Conservation (phyloP, 2,888 invertebrate genomes). For the Podabrus alpinus region DNA sequence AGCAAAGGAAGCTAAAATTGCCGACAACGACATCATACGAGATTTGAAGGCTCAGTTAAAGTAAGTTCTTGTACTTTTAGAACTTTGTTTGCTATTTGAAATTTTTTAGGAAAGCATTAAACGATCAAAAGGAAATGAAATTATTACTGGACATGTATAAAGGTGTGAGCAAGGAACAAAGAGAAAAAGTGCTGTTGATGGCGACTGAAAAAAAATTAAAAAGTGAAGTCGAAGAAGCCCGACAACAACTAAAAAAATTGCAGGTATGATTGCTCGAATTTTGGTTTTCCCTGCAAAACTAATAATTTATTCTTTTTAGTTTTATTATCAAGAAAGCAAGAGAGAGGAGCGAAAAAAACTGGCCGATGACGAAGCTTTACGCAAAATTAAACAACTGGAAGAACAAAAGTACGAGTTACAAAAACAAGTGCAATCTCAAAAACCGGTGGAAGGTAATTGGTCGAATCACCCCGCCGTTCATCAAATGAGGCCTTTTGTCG, state of each 20-base stretch:
- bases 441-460: constrained; percentile 66
- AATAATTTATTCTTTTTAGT: neutral
- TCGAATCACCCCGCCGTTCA: constrained; percentile 54
- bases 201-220: constrained; percentile 90
- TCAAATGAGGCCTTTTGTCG: constrained; percentile 71
- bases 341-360: constrained; percentile 87
- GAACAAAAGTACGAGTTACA: constrained; percentile 92
- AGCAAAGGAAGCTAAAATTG: constrained; percentile 66
- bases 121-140: constrained; percentile 94
- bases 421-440: constrained; percentile 86
- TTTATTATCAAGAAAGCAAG: constrained; percentile 75
- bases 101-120: constrained; percentile 77
- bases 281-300: neutral
- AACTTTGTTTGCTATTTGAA: neutral
- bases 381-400: constrained; percentile 92
- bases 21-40: constrained; percentile 77
- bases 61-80: constrained; percentile 59
- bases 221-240: constrained; percentile 87
- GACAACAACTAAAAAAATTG: constrained; percentile 83
- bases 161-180: constrained; percentile 93
- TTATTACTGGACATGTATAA: constrained; percentile 95
- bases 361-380: constrained; percentile 92
- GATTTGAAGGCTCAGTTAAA: constrained; percentile 92
- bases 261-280: constrained; percentile 60
- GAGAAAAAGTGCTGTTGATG: constrained; percentile 96